Evolutionary conservation across 2,113 vertebrate species (phyloP).

Genomic region (Triplophysa tibetana): DNA sequence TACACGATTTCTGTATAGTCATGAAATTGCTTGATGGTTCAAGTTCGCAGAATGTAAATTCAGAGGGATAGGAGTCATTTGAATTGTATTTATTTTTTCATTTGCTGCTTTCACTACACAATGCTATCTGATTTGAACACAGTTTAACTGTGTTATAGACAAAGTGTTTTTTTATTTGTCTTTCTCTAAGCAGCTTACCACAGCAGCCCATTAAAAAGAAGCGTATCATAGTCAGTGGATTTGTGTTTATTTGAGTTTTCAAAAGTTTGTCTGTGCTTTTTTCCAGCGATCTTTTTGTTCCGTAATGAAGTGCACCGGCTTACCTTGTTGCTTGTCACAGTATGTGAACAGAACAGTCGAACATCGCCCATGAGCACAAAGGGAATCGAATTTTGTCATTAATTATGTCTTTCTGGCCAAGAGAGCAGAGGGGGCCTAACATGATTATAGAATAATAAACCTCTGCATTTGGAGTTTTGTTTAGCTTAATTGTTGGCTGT

Average conservation of each 20-base stretch:
- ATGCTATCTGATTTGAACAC: constrained; percentile 15
- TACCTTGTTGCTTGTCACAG: constrained; percentile 31
- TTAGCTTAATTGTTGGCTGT: constrained; percentile 39
- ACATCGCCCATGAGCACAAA: constrained; percentile 30
- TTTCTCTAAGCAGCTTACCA: constrained; percentile 51
- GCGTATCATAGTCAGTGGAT: constrained; percentile 26
- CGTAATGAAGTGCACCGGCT: constrained; percentile 22
- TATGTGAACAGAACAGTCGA: constrained; percentile 39
- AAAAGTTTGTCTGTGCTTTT: constrained; percentile 31
- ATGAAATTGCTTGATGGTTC: neutral
- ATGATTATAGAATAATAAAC: constrained; percentile 33
- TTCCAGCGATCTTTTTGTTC: constrained; percentile 18
- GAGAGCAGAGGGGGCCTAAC: constrained; percentile 40
- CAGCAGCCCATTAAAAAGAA: constrained; percentile 42
- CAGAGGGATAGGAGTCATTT: neutral
- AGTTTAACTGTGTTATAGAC: neutral
- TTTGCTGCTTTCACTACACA: neutral
- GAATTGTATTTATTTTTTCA: neutral
- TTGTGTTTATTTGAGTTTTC: constrained; percentile 28
- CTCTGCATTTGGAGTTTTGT: constrained; percentile 43
- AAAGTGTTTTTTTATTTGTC: constrained; percentile 40
- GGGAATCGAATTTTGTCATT: constrained; percentile 35
- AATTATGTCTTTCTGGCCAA: constrained; percentile 44
- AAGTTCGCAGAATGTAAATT: too few species aligned
- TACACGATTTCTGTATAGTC: neutral